Base-by-base conservation (phyloP, 2,113 vertebrate species). In the Percina caprodes region DNA sequence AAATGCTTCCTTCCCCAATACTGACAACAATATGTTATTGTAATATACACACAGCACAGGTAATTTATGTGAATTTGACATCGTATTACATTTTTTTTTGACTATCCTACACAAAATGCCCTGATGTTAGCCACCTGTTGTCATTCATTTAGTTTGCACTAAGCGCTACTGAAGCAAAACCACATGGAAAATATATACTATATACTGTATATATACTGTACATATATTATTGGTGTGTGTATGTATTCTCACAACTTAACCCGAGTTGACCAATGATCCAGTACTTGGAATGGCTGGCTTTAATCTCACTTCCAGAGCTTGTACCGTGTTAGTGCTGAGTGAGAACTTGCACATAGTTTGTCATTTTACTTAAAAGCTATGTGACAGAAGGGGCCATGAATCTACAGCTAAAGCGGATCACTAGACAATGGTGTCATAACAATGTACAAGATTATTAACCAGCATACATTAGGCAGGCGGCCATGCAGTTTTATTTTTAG, bases 381-480 rank as follows among this genome's bases (percentile, higher is more conserved):
- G 68, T 79, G 80, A 90, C 84, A 91, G 63, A 80, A 46, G 81
- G 9, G 77, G 56, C 71, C 62, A 87, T 87, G 71, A 60, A 87
- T 90, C 86, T 59, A 33, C 54, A 56, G 77, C 87, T 76, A 77
- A 83, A 83, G 84, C 86, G 80, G 55, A 67, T 76, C 73, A 24
- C 60, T 5, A 56, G 84, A 91, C 90, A 86, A 72, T 39, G 39
- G 84, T 88, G 87, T 91, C 92, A 92, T 90, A 92, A 91, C 88
- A 93, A 9, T 46, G 54, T 71, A 77, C 73, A 45, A 13, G 7
- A 80, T 87, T 85, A 91, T 77, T 84, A 88, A 88, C 74, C 60
- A 74, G 59, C 71, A 49, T 75, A 67, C 80, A 79, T 75, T 83
- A 86, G 85, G 75, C 77, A 39, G 6, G 49, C 0, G 0, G 88